These are phyloP conservation scores for Loris lydekkerianus DNA, from an alignment of 2,797 vertebrate genomes.

Conservation along the genomic window DNA sequence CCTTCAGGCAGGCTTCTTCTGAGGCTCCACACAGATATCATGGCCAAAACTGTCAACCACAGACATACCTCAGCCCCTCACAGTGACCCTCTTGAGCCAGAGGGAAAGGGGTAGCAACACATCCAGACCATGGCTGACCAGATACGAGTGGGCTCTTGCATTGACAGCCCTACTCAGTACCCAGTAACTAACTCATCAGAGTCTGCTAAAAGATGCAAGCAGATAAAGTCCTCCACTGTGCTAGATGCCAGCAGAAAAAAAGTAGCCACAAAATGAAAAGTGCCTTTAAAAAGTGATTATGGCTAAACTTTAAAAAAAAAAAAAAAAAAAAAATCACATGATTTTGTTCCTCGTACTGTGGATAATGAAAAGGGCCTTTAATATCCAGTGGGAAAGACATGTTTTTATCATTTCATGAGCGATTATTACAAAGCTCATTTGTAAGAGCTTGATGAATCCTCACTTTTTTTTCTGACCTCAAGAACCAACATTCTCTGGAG, in stretches of 20 bases:
- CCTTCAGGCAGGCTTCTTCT: not conserved
- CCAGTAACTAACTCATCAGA: not conserved
- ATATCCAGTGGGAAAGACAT: conserved; percentile 3
- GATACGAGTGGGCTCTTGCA: not conserved
- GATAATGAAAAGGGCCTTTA: conserved; percentile 77
- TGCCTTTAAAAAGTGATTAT: conserved; percentile 55
- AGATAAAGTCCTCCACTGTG: conserved; percentile 51
- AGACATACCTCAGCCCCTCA: not conserved
- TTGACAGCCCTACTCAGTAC: not conserved
- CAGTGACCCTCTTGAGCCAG: not conserved
- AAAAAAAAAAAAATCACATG: conserved; percentile 64
- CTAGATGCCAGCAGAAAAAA: conserved; percentile 35
- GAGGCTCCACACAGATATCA: not conserved
- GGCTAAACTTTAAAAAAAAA: conserved; percentile 35
- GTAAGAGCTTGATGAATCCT: conserved; percentile 26
- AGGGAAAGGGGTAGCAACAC: not conserved
- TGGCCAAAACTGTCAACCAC: not conserved
- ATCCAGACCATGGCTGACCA: too few species aligned
- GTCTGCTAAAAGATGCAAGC: conserved; percentile 21
- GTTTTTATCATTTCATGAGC: conserved; percentile 69
- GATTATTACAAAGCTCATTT: conserved; percentile 73
- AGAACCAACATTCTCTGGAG: conserved; percentile 51
- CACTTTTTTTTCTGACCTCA: conserved; percentile 58
- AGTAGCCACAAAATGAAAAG: conserved; percentile 57
- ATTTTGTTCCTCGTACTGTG: conserved; percentile 34